These are phyloP conservation scores for Peucedramus taeniatus DNA, from an alignment of 2,113 vertebrate species.

Conservation along the genomic window DNA sequence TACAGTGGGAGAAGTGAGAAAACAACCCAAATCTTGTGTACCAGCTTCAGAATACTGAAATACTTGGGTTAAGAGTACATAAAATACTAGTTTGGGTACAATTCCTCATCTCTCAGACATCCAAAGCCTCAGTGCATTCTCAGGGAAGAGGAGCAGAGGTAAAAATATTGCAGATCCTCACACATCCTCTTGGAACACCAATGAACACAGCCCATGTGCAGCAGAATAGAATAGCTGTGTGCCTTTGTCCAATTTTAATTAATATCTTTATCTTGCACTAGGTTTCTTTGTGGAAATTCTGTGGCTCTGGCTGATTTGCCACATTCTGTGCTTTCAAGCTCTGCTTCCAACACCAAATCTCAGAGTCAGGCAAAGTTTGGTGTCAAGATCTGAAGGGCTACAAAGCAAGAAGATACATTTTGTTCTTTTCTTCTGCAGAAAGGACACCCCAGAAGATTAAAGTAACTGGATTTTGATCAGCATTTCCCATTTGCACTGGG, in stretches of 20 bases:
- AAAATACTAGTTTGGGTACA: not conserved
- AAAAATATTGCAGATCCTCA: not conserved
- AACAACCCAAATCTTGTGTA: not conserved
- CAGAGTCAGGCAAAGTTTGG: not conserved
- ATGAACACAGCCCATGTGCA: not conserved
- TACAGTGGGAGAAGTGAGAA: conserved; percentile 6
- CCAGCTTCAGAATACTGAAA: not conserved
- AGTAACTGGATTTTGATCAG: conserved; percentile 70
- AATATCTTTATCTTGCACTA: not conserved
- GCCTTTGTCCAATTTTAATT: not conserved
- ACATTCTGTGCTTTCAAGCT: not conserved
- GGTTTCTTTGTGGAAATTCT: not conserved
- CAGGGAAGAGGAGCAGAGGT: not conserved
- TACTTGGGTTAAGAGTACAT: not conserved
- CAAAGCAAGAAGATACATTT: conserved; percentile 8
- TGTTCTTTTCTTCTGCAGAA: conserved; percentile 50
- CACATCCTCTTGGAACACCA: not conserved
- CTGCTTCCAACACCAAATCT: not conserved
- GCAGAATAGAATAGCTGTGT: not conserved
- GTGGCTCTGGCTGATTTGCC: not conserved
- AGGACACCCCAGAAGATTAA: conserved; percentile 61
- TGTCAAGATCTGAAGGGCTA: not conserved
- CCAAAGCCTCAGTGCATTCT: rapidly evolving
- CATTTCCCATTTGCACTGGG: conserved; percentile 65
- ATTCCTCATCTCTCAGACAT: not conserved